Percentiles rank a stretch among this genome's conserved stretches.
Evolutionary conservation across 2,113 vertebrate species (phyloP).

Genomic region (Takifugu bimaculatus): DNA sequence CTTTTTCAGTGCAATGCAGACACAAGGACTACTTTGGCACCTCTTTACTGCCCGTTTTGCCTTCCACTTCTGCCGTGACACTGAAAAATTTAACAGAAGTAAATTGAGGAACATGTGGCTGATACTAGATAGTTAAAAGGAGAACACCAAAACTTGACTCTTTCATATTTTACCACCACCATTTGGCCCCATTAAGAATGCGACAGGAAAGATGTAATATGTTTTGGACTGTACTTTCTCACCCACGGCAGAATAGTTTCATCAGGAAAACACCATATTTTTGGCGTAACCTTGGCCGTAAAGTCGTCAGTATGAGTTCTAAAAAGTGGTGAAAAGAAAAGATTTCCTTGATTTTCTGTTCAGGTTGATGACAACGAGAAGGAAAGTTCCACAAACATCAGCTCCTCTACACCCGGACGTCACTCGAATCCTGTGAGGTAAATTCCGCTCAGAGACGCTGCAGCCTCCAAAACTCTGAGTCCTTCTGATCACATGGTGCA

Average conservation of each 20-base stretch:
- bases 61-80: background rate
- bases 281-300: too few relatives aligned
- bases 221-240: too few relatives aligned
- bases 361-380: slow-evolving; percentile 35
- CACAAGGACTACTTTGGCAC: too few relatives aligned
- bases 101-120: slow-evolving; percentile 45
- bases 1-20: too few relatives aligned
- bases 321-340: too few relatives aligned
- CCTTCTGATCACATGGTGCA: too few relatives aligned
- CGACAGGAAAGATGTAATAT: too few relatives aligned
- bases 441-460: background rate
- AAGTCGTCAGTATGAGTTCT: too few relatives aligned
- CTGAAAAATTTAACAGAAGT: background rate
- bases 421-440: slow-evolving; percentile 26
- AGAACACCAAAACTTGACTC: slow-evolving; percentile 28
- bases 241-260: too few relatives aligned
- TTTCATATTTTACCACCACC: too few relatives aligned
- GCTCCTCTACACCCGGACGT: slow-evolving; percentile 3
- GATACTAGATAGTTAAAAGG: slow-evolving; percentile 3
- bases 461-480: background rate
- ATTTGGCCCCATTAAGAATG: too few relatives aligned
- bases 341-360: slow-evolving; percentile 1
- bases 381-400: slow-evolving; percentile 4
- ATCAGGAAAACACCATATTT: too few relatives aligned
- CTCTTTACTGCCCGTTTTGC: background rate